These are phyloP conservation scores for Drosophila nigrodunni DNA, from an alignment of 1,140 invertebrate genomes.

Conservation along the genomic window DNA sequence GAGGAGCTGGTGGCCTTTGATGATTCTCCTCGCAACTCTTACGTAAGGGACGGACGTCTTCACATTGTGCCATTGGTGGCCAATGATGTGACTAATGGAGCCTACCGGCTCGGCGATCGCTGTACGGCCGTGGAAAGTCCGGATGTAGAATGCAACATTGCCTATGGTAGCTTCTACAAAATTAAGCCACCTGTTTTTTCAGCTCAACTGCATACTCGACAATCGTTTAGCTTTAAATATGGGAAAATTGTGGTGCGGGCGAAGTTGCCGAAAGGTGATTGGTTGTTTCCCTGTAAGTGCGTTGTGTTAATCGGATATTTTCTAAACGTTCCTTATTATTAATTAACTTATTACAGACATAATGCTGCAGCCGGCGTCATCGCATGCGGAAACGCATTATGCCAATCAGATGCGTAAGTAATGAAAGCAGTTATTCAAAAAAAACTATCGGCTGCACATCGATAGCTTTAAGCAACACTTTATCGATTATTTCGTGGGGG, in stretches of 20 bases:
- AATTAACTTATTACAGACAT: conserved; percentile 46
- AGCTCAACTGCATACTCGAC: conserved; percentile 63
- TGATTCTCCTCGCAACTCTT: conserved; percentile 49
- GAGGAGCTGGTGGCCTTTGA: conserved; percentile 75
- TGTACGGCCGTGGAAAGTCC: conserved; percentile 64
- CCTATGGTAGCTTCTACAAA: conserved; percentile 51
- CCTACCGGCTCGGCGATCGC: conserved; percentile 59
- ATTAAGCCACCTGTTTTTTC: conserved; percentile 70
- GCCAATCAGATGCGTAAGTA: conserved; percentile 70
- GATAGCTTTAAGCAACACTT: neutral
- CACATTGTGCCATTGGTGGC: conserved; percentile 61
- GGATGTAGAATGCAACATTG: conserved; percentile 60
- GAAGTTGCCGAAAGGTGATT: conserved; percentile 70
- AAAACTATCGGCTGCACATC: neutral
- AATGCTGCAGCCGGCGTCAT: conserved; percentile 70
- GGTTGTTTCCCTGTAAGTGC: conserved; percentile 68
- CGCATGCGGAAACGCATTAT: conserved; percentile 66
- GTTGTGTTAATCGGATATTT: neutral
- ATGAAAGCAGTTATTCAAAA: neutral
- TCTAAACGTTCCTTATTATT: neutral
- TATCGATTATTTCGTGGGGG: neutral
- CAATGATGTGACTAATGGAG: conserved; percentile 51
- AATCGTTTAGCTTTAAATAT: conserved; percentile 69
- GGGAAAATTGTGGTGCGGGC: conserved; percentile 68
- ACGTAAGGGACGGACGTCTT: conserved; percentile 62